These are phyloP conservation scores for Holacanthella duospinosa DNA, from an alignment of 2,888 invertebrate species.

Conservation along the genomic window DNA sequence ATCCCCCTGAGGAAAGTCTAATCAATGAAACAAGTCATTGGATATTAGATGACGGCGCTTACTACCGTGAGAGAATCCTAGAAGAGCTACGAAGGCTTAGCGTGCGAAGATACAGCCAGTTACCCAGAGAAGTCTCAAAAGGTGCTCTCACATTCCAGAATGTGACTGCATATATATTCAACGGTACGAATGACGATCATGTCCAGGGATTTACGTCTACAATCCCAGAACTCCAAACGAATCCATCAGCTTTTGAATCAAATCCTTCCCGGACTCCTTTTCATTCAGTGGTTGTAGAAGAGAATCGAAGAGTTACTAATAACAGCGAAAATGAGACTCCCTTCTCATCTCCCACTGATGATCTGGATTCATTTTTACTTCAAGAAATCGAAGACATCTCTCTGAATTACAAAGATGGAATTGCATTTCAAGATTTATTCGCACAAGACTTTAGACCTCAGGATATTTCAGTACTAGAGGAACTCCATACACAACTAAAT, in stretches of 20 bases:
- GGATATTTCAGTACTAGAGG: not conserved
- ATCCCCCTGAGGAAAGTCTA: not conserved
- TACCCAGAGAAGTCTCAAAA: constrained; percentile 2
- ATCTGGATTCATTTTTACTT: not conserved
- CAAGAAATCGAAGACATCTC: not conserved
- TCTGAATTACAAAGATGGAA: not conserved
- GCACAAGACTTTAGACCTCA: not conserved
- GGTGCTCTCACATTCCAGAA: constrained; percentile 27
- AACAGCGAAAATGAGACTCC: not conserved
- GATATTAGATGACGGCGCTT: not conserved
- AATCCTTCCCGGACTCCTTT: not conserved
- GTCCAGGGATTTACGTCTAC: not conserved
- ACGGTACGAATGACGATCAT: constrained; percentile 17
- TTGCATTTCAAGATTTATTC: not conserved
- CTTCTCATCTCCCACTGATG: not conserved
- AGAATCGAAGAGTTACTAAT: no score
- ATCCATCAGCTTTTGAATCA: not conserved
- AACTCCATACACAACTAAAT: not conserved
- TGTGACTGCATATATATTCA: constrained; percentile 36
- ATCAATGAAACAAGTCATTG: not conserved
- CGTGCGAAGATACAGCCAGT: constrained; percentile 8
- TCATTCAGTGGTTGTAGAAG: not conserved
- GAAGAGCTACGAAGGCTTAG: constrained; percentile 13
- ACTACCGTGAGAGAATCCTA: constrained; percentile 1
- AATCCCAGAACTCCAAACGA: not conserved